phyloP scores from a whole-genome alignment of 2,113 vertebrate species.

The Corvus hawaiiensis region DNA sequence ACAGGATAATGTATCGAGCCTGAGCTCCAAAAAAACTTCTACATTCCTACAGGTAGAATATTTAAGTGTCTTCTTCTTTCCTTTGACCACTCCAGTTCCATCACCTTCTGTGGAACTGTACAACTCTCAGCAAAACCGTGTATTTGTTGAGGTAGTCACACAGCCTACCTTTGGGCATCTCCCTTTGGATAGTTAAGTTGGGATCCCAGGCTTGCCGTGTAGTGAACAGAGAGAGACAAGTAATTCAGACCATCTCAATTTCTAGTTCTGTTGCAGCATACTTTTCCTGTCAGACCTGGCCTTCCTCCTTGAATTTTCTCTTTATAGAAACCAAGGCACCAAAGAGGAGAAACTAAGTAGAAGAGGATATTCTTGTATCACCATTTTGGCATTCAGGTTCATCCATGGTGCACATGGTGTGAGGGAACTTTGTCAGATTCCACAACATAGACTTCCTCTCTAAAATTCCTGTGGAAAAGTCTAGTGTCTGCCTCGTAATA shows the following conservation, averaged over 20 bases:
- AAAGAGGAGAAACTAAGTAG: neutral
- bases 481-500: neutral
- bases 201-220: neutral
- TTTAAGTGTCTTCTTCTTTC: neutral
- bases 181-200: neutral
- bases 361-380: neutral
- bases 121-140: neutral
- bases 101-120: neutral
- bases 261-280: neutral
- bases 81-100: neutral
- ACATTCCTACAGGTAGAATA: neutral
- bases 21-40: neutral
- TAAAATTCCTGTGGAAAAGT: neutral
- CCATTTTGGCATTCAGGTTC: neutral
- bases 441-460: neutral
- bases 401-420: neutral
- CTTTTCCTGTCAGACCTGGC: neutral
- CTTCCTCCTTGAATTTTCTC: neutral
- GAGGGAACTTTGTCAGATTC: neutral
- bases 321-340: neutral
- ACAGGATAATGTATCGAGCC: neutral
- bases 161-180: neutral
- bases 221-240: neutral
- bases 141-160: neutral
- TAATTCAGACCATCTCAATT: neutral